phyloP scores from a whole-genome alignment of 2,888 invertebrate species.

The Mystacides longicornis region DNA sequence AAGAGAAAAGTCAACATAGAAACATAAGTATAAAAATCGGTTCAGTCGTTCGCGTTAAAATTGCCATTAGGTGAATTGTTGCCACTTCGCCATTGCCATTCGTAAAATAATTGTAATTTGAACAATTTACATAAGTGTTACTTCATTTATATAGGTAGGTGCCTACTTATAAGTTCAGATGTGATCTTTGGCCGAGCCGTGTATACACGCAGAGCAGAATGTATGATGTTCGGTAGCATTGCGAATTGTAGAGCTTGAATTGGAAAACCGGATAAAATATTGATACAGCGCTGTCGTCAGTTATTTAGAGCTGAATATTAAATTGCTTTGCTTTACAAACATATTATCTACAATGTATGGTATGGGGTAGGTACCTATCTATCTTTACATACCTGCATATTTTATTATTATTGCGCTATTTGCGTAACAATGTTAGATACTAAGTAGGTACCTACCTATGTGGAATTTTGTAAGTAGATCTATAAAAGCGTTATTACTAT shows the following conservation, averaged over 20 bases:
- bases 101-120: too few species aligned
- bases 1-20: too few species aligned
- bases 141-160: slow-evolving; percentile 5
- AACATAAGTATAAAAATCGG: too few species aligned
- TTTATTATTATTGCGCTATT: background rate
- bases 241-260: slow-evolving; percentile 7
- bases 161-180: background rate
- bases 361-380: background rate
- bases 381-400: background rate
- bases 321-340: background rate
- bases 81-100: too few species aligned
- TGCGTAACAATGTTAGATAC: background rate
- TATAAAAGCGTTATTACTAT: too few species aligned
- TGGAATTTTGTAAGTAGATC: too few species aligned
- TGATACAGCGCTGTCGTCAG: slow-evolving; percentile 9
- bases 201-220: background rate
- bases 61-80: too few species aligned
- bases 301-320: slow-evolving; percentile 6
- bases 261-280: slow-evolving; percentile 14
- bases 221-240: background rate
- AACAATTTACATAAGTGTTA: too few species aligned
- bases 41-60: too few species aligned
- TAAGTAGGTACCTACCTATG: background rate
- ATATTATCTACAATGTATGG: background rate
- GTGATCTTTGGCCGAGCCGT: background rate